These are phyloP conservation scores for Turdus rufiventris DNA, from an alignment of 2,113 vertebrate genomes.

Conservation along the genomic window DNA sequence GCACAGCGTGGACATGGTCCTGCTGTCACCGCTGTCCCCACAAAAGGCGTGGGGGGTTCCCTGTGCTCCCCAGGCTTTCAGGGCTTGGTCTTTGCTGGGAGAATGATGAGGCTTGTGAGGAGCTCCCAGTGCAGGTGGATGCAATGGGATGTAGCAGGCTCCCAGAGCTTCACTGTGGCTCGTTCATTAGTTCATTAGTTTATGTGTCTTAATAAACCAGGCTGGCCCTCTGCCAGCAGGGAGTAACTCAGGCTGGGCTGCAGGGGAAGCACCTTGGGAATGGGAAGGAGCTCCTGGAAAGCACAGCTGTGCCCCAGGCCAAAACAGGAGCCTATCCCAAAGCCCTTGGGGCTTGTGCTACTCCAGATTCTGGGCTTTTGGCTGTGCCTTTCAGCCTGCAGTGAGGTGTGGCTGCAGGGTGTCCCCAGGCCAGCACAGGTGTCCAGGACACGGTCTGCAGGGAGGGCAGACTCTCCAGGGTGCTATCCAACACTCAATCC, in stretches of 20 bases:
- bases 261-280: neutral
- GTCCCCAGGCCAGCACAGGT: neutral
- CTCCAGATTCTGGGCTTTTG: neutral
- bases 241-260: neutral
- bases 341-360: neutral
- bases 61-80: neutral
- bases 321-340: neutral
- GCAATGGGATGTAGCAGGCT: neutral
- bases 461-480: neutral
- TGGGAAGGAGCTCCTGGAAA: neutral
- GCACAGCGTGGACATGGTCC: accelerated
- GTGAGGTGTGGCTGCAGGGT: neutral
- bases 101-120: neutral
- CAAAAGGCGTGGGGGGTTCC: accelerated
- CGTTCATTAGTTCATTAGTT: neutral
- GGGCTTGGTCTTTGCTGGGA: neutral
- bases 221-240: neutral
- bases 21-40: accelerated
- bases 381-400: neutral
- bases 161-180: neutral
- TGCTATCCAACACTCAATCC: neutral
- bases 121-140: neutral
- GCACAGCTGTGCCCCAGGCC: neutral
- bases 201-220: neutral
- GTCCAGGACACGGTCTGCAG: accelerated